phyloP scores from a whole-genome alignment of 2,113 vertebrate species.

The Brachyistius frenatus region DNA sequence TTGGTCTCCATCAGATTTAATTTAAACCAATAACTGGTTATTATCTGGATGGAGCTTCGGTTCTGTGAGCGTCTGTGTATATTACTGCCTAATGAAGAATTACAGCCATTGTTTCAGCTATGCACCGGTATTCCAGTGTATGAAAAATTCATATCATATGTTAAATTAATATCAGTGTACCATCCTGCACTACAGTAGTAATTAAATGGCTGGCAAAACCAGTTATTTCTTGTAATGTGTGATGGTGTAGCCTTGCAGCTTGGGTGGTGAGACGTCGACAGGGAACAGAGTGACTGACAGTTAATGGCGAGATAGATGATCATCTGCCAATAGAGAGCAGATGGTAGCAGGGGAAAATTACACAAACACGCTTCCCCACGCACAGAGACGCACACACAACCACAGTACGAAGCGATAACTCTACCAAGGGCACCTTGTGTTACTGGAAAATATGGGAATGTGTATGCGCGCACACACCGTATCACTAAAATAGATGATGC shows the following conservation, averaged over 20 bases:
- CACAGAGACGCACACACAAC: slow-evolving; percentile 8
- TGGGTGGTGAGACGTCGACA: slow-evolving; percentile 51
- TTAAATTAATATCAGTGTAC: no score
- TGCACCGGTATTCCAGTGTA: no score
- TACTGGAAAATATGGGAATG: slow-evolving; percentile 34
- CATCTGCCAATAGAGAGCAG: slow-evolving; percentile 63
- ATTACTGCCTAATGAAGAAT: no score
- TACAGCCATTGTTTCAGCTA: no score
- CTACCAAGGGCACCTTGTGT: slow-evolving; percentile 67
- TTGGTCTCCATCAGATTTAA: no score
- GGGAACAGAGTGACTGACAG: slow-evolving; percentile 66
- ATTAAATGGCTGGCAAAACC: not conserved
- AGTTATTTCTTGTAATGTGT: slow-evolving; percentile 4
- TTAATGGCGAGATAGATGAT: slow-evolving; percentile 69
- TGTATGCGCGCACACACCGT: not conserved
- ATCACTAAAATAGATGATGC: slow-evolving; percentile 39
- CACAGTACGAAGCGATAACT: slow-evolving; percentile 40
- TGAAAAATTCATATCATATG: no score
- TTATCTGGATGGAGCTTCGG: no score
- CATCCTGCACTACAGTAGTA: no score
- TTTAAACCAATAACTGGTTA: no score
- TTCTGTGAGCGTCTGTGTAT: no score
- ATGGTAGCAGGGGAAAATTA: slow-evolving; percentile 54
- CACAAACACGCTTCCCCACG: slow-evolving; percentile 12
- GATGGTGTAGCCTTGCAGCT: slow-evolving; percentile 29